Evolutionary conservation across 2,888 invertebrate species (phyloP), one percentile per base, ranked within the genome.

Genomic region (Limnephilus rhombicus): DNA sequence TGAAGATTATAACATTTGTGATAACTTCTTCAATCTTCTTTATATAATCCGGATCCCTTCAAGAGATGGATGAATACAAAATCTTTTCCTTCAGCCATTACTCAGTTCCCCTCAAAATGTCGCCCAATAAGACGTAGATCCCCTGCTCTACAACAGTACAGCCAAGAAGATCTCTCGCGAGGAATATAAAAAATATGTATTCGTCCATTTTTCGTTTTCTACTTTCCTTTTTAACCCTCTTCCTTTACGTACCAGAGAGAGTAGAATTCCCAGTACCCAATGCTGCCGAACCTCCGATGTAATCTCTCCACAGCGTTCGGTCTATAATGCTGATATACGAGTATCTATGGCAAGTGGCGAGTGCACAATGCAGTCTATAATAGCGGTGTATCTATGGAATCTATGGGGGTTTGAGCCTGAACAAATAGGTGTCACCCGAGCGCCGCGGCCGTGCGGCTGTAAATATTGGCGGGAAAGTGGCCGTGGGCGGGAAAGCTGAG

Each of bases 391-490:
- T 68, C 68, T 68, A 68, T 68, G 68, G 68, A 68, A 68, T 68
- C 68, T 68, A n/a, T 24, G 68, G n/a, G 68, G 68, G 68, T 68
- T 68, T 68, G 24, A 68, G 68, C 7, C n/a, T 68, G 68, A 68
- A 68, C 68, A 68, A 68, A 68, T 68, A 68, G 68, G 68, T 68
- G 68, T 68, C 68, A n/a, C 24, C 11, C 68, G 68, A 24, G 83
- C 31, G 31, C 83, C 34, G 83, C n/a, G 34, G 31, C 83, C 34
- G 83, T 41, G 34, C 34, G 9, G 34, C 37, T 83, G 83, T 37
- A 83, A 83, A 83, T 83, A 34, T 83, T 41, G 83, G 37, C 83
- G 83, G 83, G 37, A 83, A 83, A 83, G 24, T 83, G 4, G 83
- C 34, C 83, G 31, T 37, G 83, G 83, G 83, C 83, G 83, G 83